These are phyloP conservation scores for Drosophila sproati DNA, from an alignment of 1,140 invertebrate species.

Conservation along the genomic window DNA sequence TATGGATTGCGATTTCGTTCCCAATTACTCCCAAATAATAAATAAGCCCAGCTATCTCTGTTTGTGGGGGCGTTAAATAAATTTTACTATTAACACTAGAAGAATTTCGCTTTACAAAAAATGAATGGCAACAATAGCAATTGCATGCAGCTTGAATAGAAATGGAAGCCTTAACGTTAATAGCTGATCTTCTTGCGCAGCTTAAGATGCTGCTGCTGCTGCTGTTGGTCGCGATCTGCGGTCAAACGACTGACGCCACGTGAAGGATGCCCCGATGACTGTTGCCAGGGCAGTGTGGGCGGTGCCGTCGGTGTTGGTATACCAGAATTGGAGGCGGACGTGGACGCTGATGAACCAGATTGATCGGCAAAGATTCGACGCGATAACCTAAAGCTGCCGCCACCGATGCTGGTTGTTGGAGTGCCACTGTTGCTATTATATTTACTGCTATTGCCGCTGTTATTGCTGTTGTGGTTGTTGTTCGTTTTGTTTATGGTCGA, in stretches of 20 bases:
- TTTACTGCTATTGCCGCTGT: conserved; percentile 32
- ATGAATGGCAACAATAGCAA: conserved; percentile 27
- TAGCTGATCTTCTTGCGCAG: conserved; percentile 83
- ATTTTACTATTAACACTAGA: conserved; percentile 40
- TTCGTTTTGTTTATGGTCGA: conserved; percentile 23
- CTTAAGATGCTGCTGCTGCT: conserved; percentile 61
- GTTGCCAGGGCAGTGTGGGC: conserved; percentile 55
- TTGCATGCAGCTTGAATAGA: conserved; percentile 6
- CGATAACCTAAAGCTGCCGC: conserved; percentile 66
- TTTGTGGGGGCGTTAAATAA: conserved; percentile 9
- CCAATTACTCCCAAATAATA: neutral
- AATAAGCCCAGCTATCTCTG: conserved; percentile 2
- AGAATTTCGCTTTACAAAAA: conserved; percentile 14
- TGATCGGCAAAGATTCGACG: conserved; percentile 62
- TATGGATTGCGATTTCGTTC: conserved; percentile 22
- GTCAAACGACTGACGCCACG: conserved; percentile 51
- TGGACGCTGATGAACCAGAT: conserved; percentile 72
- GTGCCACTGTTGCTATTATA: conserved; percentile 44
- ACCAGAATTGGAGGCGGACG: conserved; percentile 76
- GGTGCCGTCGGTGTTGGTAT: conserved; percentile 78
- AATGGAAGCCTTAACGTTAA: conserved; percentile 20
- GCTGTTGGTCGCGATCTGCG: conserved; percentile 50
- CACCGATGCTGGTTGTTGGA: conserved; percentile 28
- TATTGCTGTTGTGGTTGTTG: conserved; percentile 32
- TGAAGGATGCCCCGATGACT: conserved; percentile 30